These are phyloP conservation scores for Coendou prehensilis DNA, from an alignment of 2,797 vertebrate genomes.

Conservation along the genomic window DNA sequence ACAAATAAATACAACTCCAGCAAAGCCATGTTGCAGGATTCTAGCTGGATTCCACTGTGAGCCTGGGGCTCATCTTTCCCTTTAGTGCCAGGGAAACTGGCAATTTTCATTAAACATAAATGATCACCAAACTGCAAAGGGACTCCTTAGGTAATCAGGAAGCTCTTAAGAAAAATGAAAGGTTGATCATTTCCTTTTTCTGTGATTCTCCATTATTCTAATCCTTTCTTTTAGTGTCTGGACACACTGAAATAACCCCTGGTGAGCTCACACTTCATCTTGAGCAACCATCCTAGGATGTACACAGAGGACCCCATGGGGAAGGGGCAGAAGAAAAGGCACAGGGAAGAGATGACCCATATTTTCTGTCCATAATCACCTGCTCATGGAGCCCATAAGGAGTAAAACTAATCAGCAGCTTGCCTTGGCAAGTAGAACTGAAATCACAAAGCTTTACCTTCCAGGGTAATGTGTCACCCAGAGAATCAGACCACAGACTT, in stretches of 20 bases:
- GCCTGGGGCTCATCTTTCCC: neutral
- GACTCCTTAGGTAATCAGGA: neutral
- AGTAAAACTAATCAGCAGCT: neutral
- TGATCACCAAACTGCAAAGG: neutral
- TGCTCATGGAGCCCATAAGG: fast-evolving
- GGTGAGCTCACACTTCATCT: neutral
- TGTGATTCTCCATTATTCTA: neutral
- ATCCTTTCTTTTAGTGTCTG: neutral
- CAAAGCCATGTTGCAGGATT: fast-evolving
- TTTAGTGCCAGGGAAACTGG: neutral
- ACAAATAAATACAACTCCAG: neutral
- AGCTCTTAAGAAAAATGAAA: neutral
- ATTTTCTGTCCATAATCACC: neutral
- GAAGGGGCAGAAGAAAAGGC: neutral
- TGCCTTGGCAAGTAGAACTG: neutral
- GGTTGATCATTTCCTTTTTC: neutral
- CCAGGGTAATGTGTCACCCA: neutral
- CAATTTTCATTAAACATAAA: neutral
- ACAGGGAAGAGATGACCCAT: fast-evolving
- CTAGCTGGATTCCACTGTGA: neutral
- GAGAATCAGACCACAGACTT: neutral
- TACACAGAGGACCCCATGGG: fast-evolving
- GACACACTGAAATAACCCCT: neutral
- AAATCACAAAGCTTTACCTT: neutral
- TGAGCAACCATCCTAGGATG: neutral